Percentiles rank a stretch among this genome's conserved stretches.
Conservation (phyloP, 2,888 invertebrate genomes). For the Ceratothoa steindachneri region DNA sequence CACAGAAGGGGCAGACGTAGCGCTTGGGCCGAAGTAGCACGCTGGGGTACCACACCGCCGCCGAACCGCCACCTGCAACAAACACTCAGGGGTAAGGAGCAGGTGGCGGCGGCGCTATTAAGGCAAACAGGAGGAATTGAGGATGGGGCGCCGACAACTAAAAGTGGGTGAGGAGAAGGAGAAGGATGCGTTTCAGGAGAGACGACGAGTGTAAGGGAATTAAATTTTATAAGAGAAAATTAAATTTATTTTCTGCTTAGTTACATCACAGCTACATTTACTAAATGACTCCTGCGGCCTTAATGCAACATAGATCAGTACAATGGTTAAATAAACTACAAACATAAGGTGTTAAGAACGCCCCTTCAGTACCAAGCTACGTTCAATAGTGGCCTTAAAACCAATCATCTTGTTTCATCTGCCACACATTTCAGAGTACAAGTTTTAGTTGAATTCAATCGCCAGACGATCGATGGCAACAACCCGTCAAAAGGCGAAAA, state of each 20-base stretch:
- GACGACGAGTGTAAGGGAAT: not conserved
- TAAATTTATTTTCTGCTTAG: not conserved
- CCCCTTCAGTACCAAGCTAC: no score
- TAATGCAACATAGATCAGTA: no score
- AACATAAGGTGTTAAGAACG: no score
- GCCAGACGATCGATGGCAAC: no score
- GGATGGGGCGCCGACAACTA: not conserved
- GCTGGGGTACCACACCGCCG: constrained; percentile 42
- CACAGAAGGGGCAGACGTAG: constrained; percentile 44
- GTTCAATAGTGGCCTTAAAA: no score
- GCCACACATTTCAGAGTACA: no score
- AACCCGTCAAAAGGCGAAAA: no score
- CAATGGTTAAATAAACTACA: not conserved
- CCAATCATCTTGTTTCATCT: no score
- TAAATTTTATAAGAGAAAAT: not conserved
- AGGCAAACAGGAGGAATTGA: constrained; percentile 17
- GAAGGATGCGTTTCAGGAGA: not conserved
- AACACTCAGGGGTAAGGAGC: constrained; percentile 38
- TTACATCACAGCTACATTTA: not conserved
- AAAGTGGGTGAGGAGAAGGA: not conserved
- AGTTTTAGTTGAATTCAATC: no score
- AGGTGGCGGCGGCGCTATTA: constrained; percentile 34
- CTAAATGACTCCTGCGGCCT: no score
- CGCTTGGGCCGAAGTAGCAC: constrained; percentile 42
- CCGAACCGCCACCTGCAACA: constrained; percentile 33